Base-by-base conservation (phyloP, 2,888 invertebrate genomes). In the Sphaerophoria rueppellii region DNA sequence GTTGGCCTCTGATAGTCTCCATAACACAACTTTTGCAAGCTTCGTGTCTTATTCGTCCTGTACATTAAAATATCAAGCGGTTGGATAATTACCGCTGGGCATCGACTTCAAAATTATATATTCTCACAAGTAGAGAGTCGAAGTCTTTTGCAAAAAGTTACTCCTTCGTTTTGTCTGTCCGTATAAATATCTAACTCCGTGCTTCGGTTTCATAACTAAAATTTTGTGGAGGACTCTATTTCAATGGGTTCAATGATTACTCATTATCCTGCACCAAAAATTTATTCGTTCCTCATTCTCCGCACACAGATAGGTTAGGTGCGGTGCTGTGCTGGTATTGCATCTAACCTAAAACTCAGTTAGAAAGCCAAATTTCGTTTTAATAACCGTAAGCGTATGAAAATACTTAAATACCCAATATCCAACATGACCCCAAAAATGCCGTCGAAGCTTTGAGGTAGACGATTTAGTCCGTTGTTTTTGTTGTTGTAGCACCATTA, bases 11-110 rank as follows among this genome's bases (percentile, higher is more conserved):
- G 7, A 46, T 24, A 65, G 34, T 37, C 50, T 16, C 11, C 7
- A 43, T 43, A 43, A 16, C 37, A 4, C 6, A 54, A n/a, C 54
- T 24, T 14, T 24, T 24, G 24, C 24, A 24, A 46, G 61, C 43
- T 73, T 77, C 63, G 57, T 61, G 83, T 80, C 79, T 74, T 55
- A 52, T 74, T 82, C 58, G 70, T 75, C 67, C 69, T 61, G 43
- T 40, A 61, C 60, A 83, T 83, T 75, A 80, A 24, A 24, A 83
- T 85, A 77, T 71, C 71, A 78, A 82, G 86, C 74, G 77, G 82
- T 86, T 82, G 65, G 78, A 82, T 86, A 86, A 86, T 86, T 82
- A 82, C 86, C 86, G 73, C 54, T 73, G 77, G 81, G 77, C 86
- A 86, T 81, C 72, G 77, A 77, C 70, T 81, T 67, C 61, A 82